Percentiles rank a stretch among this genome's conserved stretches.
phyloP scores from a whole-genome alignment of 2,113 vertebrate species.

The Archilochus colubris region DNA sequence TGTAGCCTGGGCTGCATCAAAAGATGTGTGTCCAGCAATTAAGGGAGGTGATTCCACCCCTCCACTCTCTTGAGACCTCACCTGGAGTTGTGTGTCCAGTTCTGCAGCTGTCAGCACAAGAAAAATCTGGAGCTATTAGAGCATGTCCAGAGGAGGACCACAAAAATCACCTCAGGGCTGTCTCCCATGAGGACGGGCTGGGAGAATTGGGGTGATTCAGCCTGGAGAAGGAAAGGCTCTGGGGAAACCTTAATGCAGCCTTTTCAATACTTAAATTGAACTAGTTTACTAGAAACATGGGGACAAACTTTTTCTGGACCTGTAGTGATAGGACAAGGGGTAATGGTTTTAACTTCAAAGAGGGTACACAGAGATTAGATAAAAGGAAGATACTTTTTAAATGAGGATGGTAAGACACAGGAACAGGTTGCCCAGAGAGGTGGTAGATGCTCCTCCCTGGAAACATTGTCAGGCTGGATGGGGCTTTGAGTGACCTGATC shows the following conservation, averaged over 20 bases:
- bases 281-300: background rate
- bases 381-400: background rate
- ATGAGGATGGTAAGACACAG: background rate
- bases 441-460: background rate
- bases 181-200: background rate
- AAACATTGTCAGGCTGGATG: background rate
- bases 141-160: background rate
- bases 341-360: background rate
- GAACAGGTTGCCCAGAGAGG: background rate
- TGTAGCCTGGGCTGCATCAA: background rate
- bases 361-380: background rate
- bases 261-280: background rate
- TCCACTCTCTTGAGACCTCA: background rate
- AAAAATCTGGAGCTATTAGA: background rate
- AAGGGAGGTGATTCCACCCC: background rate
- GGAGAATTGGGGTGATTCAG: background rate
- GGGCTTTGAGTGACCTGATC: background rate
- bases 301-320: background rate
- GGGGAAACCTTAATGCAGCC: rapidly evolving
- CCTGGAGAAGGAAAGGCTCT: background rate
- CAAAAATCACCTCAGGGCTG: background rate
- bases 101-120: background rate
- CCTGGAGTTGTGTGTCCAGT: background rate
- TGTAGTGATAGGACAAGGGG: background rate
- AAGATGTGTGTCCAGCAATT: rapidly evolving